These are phyloP conservation scores for Varroa destructor DNA, from an alignment of 1,140 invertebrate genomes.

Conservation along the genomic window DNA sequence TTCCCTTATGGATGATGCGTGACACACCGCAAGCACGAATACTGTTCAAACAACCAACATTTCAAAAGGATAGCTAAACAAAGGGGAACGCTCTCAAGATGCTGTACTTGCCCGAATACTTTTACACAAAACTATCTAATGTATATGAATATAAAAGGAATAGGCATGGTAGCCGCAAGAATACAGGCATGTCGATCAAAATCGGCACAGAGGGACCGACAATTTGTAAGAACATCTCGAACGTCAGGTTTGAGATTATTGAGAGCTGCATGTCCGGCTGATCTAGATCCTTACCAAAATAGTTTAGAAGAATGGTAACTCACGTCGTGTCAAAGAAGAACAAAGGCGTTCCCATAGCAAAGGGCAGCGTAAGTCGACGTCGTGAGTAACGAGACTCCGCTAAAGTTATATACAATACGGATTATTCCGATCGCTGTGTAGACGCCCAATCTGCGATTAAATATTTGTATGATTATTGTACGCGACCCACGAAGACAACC, in stretches of 20 bases:
- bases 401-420: constrained; percentile 29
- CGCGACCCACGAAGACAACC: constrained; percentile 24
- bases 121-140: constrained; percentile 30
- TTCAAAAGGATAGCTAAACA: constrained; percentile 56
- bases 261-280: constrained; percentile 42
- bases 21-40: constrained; percentile 49
- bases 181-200: background rate
- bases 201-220: constrained; percentile 19
- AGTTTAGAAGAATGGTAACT: constrained; percentile 44
- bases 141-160: background rate
- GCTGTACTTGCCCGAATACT: constrained; percentile 52
- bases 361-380: constrained; percentile 45
- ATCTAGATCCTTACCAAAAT: constrained; percentile 38
- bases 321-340: constrained; percentile 52
- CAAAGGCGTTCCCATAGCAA: constrained; percentile 50
- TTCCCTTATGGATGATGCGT: constrained; percentile 27
- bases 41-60: constrained; percentile 51
- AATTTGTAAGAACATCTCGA: constrained; percentile 1
- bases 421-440: constrained; percentile 28
- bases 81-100: constrained; percentile 51
- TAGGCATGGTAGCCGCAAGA: background rate
- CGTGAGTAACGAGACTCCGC: constrained; percentile 23
- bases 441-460: constrained; percentile 17
- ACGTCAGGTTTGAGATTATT: constrained; percentile 49
- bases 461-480: background rate